A percentile compares a stretch with the other conserved stretches of the same genome.
phyloP scores from a whole-genome alignment of 2,888 invertebrate species.

The Dastarcus helophoroides region DNA sequence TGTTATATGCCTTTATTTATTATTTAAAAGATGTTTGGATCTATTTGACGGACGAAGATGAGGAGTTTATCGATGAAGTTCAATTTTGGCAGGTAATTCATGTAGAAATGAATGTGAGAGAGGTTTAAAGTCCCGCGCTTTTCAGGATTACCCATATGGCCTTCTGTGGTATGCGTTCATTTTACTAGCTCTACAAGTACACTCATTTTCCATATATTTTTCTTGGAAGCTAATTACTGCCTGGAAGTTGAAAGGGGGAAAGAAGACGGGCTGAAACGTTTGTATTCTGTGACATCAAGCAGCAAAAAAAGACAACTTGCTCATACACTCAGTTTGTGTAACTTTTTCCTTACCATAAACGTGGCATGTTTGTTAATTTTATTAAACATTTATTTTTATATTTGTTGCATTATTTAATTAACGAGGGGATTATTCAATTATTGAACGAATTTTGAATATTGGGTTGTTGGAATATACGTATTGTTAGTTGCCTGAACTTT shows the following conservation, averaged over 20 bases:
- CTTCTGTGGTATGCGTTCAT: slow-evolving; percentile 89
- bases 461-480: too few relatives aligned
- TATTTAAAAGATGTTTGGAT: slow-evolving; percentile 77
- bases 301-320: slow-evolving; percentile 12
- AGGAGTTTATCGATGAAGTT: slow-evolving; percentile 49
- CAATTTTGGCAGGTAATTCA: slow-evolving; percentile 64
- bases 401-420: too few relatives aligned
- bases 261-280: slow-evolving; percentile 52
- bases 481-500: too few relatives aligned
- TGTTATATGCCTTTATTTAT: slow-evolving; percentile 69
- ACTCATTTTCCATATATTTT: slow-evolving; percentile 76
- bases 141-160: slow-evolving; percentile 81
- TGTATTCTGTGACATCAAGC: slow-evolving; percentile 9
- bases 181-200: slow-evolving; percentile 76
- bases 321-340: slow-evolving; percentile 6
- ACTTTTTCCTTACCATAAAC: too few relatives aligned
- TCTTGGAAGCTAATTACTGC: slow-evolving; percentile 70
- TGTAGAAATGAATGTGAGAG: slow-evolving; percentile 6
- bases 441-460: too few relatives aligned
- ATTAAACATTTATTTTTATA: slow-evolving; percentile 12
- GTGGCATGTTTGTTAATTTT: slow-evolving; percentile 11
- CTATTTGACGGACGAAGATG: slow-evolving; percentile 58
- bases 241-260: slow-evolving; percentile 67
- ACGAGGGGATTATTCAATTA: too few relatives aligned
- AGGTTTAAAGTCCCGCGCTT: slow-evolving; percentile 9